Percentiles rank a stretch among this genome's conserved stretches.
phyloP scores from a whole-genome alignment of 2,888 invertebrate species.

The Gari tellinella region DNA sequence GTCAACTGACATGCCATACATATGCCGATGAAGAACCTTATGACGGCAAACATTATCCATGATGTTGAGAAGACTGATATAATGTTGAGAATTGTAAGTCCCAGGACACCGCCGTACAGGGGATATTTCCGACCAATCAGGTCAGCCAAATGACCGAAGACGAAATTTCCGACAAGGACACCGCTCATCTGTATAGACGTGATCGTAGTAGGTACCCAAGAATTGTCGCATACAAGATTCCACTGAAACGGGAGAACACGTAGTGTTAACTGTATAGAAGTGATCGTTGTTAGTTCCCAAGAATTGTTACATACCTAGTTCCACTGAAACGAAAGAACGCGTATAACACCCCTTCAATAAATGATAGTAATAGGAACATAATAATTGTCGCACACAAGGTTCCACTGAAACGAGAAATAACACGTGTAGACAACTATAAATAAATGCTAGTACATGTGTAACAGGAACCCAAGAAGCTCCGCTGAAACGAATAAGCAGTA shows the following conservation, averaged over 20 bases:
- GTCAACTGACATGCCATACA: constrained; percentile 44
- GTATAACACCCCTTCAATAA: too few relatives aligned
- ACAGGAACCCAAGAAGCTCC: too few relatives aligned
- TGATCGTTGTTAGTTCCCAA: too few relatives aligned
- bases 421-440: too few relatives aligned
- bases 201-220: constrained; percentile 42
- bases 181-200: constrained; percentile 58
- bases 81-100: constrained; percentile 22
- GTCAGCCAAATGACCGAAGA: constrained; percentile 53
- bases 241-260: constrained; percentile 57
- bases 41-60: constrained; percentile 55
- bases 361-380: too few relatives aligned
- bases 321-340: too few relatives aligned
- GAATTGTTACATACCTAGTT: too few relatives aligned
- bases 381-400: too few relatives aligned
- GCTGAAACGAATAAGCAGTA: too few relatives aligned
- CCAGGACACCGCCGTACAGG: constrained; percentile 24
- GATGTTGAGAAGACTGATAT: constrained; percentile 42
- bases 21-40: constrained; percentile 55
- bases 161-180: constrained; percentile 48
- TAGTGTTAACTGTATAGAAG: too few relatives aligned
- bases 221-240: constrained; percentile 48
- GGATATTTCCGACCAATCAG: constrained; percentile 58
- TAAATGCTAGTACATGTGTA: too few relatives aligned
- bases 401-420: too few relatives aligned